Evolutionary conservation across 2,113 vertebrate species (phyloP).

Genomic region (Mobula birostris): DNA sequence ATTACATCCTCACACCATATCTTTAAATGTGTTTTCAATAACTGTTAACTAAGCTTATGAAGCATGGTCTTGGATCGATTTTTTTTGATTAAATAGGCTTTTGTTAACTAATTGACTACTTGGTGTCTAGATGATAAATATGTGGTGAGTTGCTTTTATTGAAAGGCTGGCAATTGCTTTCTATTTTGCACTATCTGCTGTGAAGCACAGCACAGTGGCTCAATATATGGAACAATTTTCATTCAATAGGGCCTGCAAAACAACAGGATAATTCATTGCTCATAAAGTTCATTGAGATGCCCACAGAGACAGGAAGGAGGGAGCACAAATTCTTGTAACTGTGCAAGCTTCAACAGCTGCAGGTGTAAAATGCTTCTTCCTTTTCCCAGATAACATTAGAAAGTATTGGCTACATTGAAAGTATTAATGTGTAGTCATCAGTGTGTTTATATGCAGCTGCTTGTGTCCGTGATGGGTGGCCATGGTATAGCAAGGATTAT

Average conservation of each 20-base stretch:
- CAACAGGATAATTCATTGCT: neutral
- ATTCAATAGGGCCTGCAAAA: neutral
- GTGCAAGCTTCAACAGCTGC: neutral
- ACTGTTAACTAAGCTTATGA: neutral
- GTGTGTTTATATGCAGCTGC: too few relatives aligned
- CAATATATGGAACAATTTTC: slow-evolving; percentile 3
- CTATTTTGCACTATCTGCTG: neutral
- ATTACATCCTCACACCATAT: neutral
- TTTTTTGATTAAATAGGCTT: neutral
- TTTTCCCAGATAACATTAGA: too few relatives aligned
- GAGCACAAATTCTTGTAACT: neutral
- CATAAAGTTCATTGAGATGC: neutral
- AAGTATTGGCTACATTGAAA: too few relatives aligned
- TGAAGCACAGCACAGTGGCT: neutral
- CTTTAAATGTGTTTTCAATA: neutral
- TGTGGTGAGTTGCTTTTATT: neutral
- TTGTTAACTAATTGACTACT: slow-evolving; percentile 4
- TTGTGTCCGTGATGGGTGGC: too few relatives aligned
- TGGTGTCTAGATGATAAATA: neutral
- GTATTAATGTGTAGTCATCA: too few relatives aligned
- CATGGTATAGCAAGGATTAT: too few relatives aligned
- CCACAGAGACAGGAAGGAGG: neutral
- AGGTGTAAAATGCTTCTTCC: too few relatives aligned
- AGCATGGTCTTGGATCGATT: neutral
- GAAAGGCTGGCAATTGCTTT: neutral